Evolutionary conservation across 1,140 invertebrate genomes (phyloP).

Genomic region (Drosophila prosaltans): DNA sequence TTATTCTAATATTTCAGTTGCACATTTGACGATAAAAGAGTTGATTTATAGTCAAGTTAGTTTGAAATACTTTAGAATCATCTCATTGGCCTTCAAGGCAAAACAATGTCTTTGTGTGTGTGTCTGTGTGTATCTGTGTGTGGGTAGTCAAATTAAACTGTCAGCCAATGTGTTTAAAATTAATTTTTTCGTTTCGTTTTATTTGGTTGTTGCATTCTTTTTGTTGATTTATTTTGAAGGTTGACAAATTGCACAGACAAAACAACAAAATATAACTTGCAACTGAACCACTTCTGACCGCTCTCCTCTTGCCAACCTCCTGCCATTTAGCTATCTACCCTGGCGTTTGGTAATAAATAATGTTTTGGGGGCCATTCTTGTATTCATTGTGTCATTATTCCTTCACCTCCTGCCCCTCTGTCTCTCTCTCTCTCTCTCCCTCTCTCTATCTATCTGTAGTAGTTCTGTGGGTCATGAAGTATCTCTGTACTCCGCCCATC

Average conservation of each 20-base stretch:
- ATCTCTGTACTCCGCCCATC: neutral
- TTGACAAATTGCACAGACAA: constrained; percentile 30
- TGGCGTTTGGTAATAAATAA: constrained; percentile 9
- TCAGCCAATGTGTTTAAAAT: constrained; percentile 1
- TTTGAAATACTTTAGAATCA: too few relatives aligned
- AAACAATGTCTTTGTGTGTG: neutral
- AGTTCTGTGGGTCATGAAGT: neutral
- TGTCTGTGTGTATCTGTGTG: constrained; percentile 9
- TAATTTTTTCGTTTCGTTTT: neutral
- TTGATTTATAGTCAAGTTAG: too few relatives aligned
- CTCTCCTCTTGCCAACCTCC: constrained; percentile 16
- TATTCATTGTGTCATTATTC: neutral
- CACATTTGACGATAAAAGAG: too few relatives aligned
- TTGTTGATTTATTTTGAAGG: constrained; percentile 47
- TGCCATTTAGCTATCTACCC: neutral
- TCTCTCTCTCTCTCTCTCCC: neutral
- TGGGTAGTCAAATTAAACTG: neutral
- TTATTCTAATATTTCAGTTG: too few relatives aligned
- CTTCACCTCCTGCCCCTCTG: neutral
- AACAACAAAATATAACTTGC: too few relatives aligned
- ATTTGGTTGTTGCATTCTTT: constrained; percentile 44
- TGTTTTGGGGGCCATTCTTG: constrained; percentile 4
- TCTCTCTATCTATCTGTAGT: too few relatives aligned
- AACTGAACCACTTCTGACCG: too few relatives aligned
- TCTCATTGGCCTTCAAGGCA: neutral